Evolutionary conservation across 2,888 invertebrate species (phyloP).

Genomic region (Hoplodrina blanda): DNA sequence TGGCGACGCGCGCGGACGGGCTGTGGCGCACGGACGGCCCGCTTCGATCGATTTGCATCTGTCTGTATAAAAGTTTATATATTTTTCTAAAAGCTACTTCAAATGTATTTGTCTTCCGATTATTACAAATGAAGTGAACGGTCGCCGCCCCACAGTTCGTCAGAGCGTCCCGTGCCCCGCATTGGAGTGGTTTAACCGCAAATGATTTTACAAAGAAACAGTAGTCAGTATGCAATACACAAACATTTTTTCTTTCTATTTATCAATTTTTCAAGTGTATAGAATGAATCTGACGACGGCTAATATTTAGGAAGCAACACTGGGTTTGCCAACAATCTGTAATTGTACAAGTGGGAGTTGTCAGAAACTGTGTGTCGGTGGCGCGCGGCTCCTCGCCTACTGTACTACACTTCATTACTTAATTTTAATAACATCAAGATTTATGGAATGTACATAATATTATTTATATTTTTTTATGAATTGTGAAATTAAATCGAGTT

Average conservation of each 20-base stretch:
- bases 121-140: background rate
- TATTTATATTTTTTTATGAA: slow-evolving; percentile 42
- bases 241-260: slow-evolving; percentile 16
- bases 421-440: slow-evolving; percentile 34
- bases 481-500: slow-evolving; percentile 42
- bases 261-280: background rate
- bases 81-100: background rate
- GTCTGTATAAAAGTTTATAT: background rate
- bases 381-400: background rate
- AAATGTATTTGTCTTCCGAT: background rate
- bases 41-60: too few species aligned
- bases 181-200: background rate
- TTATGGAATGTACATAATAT: slow-evolving; percentile 55
- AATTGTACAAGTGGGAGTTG: too few species aligned
- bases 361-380: background rate
- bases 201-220: slow-evolving; percentile 1
- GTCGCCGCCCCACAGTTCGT: background rate
- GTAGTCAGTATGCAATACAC: background rate
- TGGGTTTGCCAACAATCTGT: slow-evolving; percentile 1
- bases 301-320: background rate
- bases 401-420: slow-evolving; percentile 11
- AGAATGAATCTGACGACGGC: background rate
- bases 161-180: background rate
- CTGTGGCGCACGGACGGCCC: too few species aligned
- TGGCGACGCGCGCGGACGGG: background rate